Evolutionary conservation across 64 coral and sea anemone species (phyloP), one percentile per base, ranked within the genome.

Genomic region (Montipora sp.): DNA sequence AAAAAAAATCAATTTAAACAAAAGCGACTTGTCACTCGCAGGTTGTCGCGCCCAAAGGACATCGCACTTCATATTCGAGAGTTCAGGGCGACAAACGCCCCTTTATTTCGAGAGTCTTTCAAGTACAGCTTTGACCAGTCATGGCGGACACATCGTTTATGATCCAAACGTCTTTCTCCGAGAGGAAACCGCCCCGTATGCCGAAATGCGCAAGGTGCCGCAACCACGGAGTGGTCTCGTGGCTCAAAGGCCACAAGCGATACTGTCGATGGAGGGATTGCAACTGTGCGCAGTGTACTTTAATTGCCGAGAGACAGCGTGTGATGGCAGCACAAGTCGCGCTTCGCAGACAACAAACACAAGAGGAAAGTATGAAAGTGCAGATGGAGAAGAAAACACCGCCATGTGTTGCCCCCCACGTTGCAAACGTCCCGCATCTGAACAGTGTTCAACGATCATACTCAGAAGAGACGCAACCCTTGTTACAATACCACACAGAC

Each of bases 301-400:
- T 99, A 20, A 99, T 99, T 55, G 98, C 98, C 3, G 98, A 99
- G 47, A 81, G 98, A 73, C 98, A 99, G 68, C 87, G 98, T 48
- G 94, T 99, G 46, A 99, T 99, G 98, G 98, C 98, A 0, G 98
- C 98, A 10, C 98, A 99, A 71, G 98, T 99, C 13, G 98, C 98
- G 2, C 92, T 99, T 1, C 90, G 98, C 48, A 92, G 98, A 61
- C 95, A 95, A 20, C 98, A 99, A 45, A 96, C 95, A 20, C 95
- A 95, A 21, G 98, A 99, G 45, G 89, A 91, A 44, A 94, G 9
- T 16, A 93, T 93, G 91, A 59, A 48, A 44, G 75, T 65, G 0
- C 91, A 93, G 27, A 24, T 78, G 6, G 45, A 16, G 3, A 75
- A 89, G 59, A 89, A 61, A 77, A 7, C 47, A 1, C 65, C 61